Evolutionary conservation across 2,797 vertebrate species (phyloP), one percentile per base, ranked within the genome.

Genomic region (Acipenser ruthenus): DNA sequence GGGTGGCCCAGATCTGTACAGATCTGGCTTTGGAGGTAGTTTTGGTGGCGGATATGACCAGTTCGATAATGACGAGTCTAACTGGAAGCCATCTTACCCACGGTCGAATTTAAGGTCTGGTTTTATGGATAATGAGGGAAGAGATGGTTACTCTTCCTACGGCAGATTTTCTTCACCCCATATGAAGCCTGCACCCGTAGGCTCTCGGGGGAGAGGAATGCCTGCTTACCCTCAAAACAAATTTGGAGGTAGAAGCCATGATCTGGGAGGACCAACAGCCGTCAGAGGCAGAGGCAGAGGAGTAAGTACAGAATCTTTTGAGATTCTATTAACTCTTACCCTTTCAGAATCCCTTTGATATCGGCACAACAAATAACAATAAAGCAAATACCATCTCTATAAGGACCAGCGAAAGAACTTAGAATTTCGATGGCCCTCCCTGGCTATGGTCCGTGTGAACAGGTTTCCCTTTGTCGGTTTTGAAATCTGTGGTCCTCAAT

Each of bases 191-290:
- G 88, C 87, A 78, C 84, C 90, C 80, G 86, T 91, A 89, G 91
- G 91, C 88, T 93, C 89, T 82, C 89, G 92, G 89, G 90, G 91
- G 84, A 91, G 90, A 90, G 90, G 88, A 87, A 90, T 86, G 88
- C 86, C 88, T 87, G 84, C 87, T 86, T 90, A 91, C 85, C 84
- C 87, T 86, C 89, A 91, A 83, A 88, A 86, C 88, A 87, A 84
- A 84, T 90, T 87, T 89, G 84, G 87, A 86, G 90, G 87, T 84
- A 90, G 89, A 91, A 88, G 87, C 86, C 89, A 88, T 88, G 89
- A 90, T 90, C 89, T 90, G 87, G 89, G 89, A 88, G 85, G 89
- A 90, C 88, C 86, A 87, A 88, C 86, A 83, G 83, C 88, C 87
- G 87, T 88, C 84, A 90, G 89, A 89, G 88, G 85, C 84, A 88